phyloP scores from a whole-genome alignment of 2,888 invertebrate species.

The Sarcophaga variegata region DNA sequence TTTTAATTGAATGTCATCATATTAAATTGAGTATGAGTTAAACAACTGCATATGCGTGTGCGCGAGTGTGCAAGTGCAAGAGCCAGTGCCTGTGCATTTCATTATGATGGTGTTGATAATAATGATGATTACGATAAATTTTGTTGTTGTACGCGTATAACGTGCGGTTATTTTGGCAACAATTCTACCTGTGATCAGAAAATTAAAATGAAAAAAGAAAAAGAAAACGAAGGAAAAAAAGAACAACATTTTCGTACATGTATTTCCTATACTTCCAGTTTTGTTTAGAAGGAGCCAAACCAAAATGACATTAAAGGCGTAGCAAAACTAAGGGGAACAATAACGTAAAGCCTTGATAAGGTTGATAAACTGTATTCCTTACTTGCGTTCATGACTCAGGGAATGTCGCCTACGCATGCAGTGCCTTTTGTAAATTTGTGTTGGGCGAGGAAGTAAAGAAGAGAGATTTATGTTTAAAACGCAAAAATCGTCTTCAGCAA shows the following conservation, averaged over 20 bases:
- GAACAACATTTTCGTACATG: background rate
- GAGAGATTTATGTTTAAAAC: no score
- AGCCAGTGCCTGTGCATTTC: constrained; percentile 33
- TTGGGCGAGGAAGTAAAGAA: no score
- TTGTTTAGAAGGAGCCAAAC: constrained; percentile 43
- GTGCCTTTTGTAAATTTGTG: no score
- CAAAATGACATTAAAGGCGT: background rate
- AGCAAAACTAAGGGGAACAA: background rate
- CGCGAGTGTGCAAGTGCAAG: background rate
- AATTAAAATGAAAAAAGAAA: constrained; percentile 25
- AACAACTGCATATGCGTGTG: background rate
- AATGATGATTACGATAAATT: constrained; percentile 37
- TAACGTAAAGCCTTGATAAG: background rate
- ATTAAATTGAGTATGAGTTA: constrained; percentile 44
- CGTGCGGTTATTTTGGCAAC: constrained; percentile 47
- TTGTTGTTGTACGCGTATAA: constrained; percentile 48
- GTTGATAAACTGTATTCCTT: no score
- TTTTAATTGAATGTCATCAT: constrained; percentile 67
- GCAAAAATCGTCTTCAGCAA: no score
- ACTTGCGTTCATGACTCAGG: no score
- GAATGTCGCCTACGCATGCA: no score
- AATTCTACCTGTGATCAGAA: constrained; percentile 60
- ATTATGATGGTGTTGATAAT: constrained; percentile 16
- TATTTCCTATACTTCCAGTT: constrained; percentile 16
- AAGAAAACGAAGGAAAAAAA: constrained; percentile 21